Base-by-base conservation (phyloP, 2,113 vertebrate species). In the Tetrao urogallus region DNA sequence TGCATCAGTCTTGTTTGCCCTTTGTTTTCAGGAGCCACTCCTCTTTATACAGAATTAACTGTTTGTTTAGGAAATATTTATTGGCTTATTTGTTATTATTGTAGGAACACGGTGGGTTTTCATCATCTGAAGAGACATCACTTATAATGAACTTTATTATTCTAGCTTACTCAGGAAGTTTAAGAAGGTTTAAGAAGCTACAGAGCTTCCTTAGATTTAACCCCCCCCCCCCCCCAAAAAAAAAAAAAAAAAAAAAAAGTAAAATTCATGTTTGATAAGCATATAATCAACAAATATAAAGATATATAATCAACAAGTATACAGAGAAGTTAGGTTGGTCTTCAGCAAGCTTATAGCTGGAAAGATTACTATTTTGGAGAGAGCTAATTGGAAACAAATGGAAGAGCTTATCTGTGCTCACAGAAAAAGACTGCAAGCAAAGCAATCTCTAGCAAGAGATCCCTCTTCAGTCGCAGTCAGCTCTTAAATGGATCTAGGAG, bases 101-200 rank as follows among this genome's bases (percentile, higher is more conserved):
- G 42, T 77, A 88, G 34, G 34, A 91, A 64, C 5, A 24, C 6
- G 5, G 9, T 73, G 42, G 8, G 20, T 3, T 76, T 84, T 54
- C 11, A 45, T 38, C 63, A 78, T 64, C 30, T 60, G 56, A 78
- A 82, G 47, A 88, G 67, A 61, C 28, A 48, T 56, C 52, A 22
- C 25, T 34, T 60, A 54, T 15, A 82, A 76, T 27, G 16, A 82
- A 74, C 13, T 48, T 32, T 32, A 32, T 66, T 42, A 28, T 42
- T 80, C 28, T 91, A 43, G 40, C 5, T 47, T 25, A 60, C 45
- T 83, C 38, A 74, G 32, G 36, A 30, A 40, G 3, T 57, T 83
- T 83, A 28, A 86, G 86, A 40, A 56, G 43, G 90, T 83, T 67
- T 93, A 70, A 80, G 78, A 79, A 61, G 28, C 10, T 77, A 91